Evolutionary conservation across 1,140 invertebrate species (phyloP), one percentile per base, ranked within the genome.

Genomic region (Drosophila ogumai): DNA sequence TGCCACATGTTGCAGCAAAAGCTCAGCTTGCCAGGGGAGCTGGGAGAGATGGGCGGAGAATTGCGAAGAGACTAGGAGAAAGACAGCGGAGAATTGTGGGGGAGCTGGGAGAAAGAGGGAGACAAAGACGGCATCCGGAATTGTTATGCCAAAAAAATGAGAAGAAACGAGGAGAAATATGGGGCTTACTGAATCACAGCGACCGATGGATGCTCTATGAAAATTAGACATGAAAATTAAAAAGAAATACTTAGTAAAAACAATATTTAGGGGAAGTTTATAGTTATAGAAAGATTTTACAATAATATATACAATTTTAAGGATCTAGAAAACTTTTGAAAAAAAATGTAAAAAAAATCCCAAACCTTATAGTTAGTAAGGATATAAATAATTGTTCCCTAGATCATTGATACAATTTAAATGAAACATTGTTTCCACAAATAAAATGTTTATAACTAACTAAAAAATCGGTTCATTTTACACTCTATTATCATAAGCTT

Each of bases 71-170:
- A 32, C 10, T 19, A 4, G 46, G n/a, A 65, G 60, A 28, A 31
- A 74, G 40, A 77, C 65, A 41, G 57, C 3, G 15, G 9, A 31
- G 28, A 50, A 52, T 34, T 52, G 49, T 17, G 3, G 17, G n/a
- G 1, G 34, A 10, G 12, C 6, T 50, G 6, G 52, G 19, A 65
- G 60, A 28, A 31, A 68, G 50, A 77, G 65, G 50, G 61, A 66
- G 46, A 81, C 75, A 81, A 55, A 68, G 46, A 79, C 81, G 85
- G 85, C 86, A 90, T 90, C 85, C 85, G 85, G 85, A 90, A 79
- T 90, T 38, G 85, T 75, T 71, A 79, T 75, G 78, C 74, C 79
- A 55, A 90, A 88, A 44, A 88, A 71, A 49, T 41, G 13, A 65
- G 54, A 61, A 68, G 60, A 71, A 67, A 63, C 32, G 8, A 63